phyloP scores from a whole-genome alignment of 2,797 vertebrate species.

The Eulemur rubriventer region DNA sequence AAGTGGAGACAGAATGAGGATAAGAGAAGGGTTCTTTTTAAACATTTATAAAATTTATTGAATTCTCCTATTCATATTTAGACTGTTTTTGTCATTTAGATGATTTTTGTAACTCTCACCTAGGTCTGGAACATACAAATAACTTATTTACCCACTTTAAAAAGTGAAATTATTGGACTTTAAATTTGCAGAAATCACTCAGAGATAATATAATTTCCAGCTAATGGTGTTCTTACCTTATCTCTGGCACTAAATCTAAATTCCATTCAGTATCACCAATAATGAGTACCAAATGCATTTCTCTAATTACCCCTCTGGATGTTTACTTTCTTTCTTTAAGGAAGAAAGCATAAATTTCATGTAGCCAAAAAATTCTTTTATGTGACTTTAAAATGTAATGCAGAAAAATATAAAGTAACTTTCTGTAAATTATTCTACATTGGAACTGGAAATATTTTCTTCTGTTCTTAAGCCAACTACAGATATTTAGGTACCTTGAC shows the following conservation, averaged over 20 bases:
- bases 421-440: background rate
- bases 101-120: background rate
- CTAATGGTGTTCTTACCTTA: background rate
- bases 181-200: slow-evolving; percentile 4
- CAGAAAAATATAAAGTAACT: slow-evolving; percentile 10
- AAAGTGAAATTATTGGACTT: slow-evolving; percentile 3
- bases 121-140: background rate
- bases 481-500: background rate
- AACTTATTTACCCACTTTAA: background rate
- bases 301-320: background rate
- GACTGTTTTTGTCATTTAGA: background rate
- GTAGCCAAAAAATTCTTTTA: background rate
- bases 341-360: slow-evolving; percentile 1
- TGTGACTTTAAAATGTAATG: slow-evolving; percentile 7
- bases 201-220: slow-evolving; percentile 20
- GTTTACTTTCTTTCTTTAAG: background rate
- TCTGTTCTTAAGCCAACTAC: background rate
- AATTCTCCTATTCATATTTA: background rate
- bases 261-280: background rate
- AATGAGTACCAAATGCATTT: background rate
- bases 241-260: background rate
- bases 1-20: background rate
- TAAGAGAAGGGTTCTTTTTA: background rate
- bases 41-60: background rate
- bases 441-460: background rate